Evolutionary conservation across 2,888 invertebrate species (phyloP).

Genomic region (Rotaria macrura): DNA sequence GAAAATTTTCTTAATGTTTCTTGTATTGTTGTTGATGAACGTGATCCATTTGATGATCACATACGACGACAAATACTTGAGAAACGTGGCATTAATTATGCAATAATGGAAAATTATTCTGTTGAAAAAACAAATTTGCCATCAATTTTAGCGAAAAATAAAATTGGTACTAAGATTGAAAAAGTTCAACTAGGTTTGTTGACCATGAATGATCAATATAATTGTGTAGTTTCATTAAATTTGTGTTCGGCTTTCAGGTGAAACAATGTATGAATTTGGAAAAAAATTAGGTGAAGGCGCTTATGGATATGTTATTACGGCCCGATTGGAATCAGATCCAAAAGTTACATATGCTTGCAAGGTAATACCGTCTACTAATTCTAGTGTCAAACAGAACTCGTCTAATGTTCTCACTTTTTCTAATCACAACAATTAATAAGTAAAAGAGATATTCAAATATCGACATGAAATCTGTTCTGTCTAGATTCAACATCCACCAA

Average conservation of each 20-base stretch:
- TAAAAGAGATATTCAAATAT: no score
- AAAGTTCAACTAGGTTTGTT: not conserved
- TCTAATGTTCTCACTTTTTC: no score
- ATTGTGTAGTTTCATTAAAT: not conserved
- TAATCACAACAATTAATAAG: no score
- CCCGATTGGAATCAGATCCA: not conserved
- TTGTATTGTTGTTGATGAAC: slow-evolving; percentile 1
- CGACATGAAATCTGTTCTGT: not conserved
- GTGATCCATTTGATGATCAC: slow-evolving; percentile 15
- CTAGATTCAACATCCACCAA: slow-evolving; percentile 16
- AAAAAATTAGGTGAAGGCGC: slow-evolving; percentile 18
- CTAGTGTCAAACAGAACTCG: no score
- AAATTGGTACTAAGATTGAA: not conserved
- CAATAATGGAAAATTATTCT: not conserved
- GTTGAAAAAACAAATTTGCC: not conserved
- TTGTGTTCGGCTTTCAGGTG: not conserved
- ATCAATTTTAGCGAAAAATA: not conserved
- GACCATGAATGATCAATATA: not conserved
- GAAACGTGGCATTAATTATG: not conserved
- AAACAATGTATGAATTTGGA: not conserved
- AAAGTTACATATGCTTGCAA: slow-evolving; percentile 19
- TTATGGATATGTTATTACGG: not conserved
- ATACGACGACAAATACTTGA: slow-evolving; percentile 2
- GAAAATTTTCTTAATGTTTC: slow-evolving; percentile 8
- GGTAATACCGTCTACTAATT: not conserved